Percentiles rank a stretch among this genome's conserved stretches.
phyloP scores from a whole-genome alignment of 1,140 invertebrate genomes.

The Trissolcus basalis region DNA sequence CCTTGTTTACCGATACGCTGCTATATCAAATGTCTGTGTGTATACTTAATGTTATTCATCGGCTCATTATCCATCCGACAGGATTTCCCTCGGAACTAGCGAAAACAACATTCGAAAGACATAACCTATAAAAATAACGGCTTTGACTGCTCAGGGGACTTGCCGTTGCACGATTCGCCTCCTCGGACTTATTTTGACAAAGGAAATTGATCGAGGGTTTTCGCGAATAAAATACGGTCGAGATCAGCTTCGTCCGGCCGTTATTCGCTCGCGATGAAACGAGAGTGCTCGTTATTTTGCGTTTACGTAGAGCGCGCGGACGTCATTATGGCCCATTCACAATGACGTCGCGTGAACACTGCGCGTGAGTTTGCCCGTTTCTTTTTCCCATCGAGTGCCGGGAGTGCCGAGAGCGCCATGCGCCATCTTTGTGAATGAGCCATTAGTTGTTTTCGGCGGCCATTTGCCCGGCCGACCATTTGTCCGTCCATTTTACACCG shows the following conservation, averaged over 20 bases:
- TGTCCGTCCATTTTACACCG: slow-evolving; percentile 33
- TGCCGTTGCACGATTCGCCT: no score
- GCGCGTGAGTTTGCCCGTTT: no score
- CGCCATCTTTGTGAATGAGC: no score
- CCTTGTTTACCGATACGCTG: no score
- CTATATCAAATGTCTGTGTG: not conserved
- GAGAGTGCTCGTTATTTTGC: slow-evolving; percentile 18
- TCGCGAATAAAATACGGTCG: not conserved
- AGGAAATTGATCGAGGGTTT: not conserved
- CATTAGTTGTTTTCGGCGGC: slow-evolving; percentile 34
- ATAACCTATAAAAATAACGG: no score
- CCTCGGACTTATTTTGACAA: not conserved
- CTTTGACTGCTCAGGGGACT: no score
- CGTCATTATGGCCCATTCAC: no score
- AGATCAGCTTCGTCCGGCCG: not conserved
- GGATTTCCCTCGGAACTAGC: not conserved
- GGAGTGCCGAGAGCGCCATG: no score
- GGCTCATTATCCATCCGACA: slow-evolving; percentile 4
- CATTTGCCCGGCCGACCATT: slow-evolving; percentile 15
- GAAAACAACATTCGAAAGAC: no score
- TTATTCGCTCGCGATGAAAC: slow-evolving; percentile 1
- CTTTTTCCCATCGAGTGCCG: no score
- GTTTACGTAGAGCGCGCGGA: slow-evolving; percentile 6
- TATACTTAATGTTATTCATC: slow-evolving; percentile 18
- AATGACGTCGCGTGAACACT: no score